phyloP scores from a whole-genome alignment of 2,113 vertebrate species.

The Puffinus mauretanicus region DNA sequence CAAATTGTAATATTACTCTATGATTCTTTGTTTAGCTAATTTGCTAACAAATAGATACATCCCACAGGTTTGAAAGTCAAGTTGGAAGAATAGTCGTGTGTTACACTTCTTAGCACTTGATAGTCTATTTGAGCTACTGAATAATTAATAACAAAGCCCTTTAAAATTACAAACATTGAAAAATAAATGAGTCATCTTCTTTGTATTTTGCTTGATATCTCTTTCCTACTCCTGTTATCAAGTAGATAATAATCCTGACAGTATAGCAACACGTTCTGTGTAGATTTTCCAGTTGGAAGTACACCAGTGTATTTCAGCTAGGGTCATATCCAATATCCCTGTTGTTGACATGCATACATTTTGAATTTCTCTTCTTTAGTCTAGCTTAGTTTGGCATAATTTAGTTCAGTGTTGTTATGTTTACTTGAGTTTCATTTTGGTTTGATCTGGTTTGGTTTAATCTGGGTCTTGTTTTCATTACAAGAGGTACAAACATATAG shows the following conservation, averaged over 20 bases:
- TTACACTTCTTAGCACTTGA: not conserved
- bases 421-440: not conserved
- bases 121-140: not conserved
- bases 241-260: conserved; percentile 3
- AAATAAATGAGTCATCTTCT: not conserved
- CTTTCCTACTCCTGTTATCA: not conserved
- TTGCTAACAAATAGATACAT: not conserved
- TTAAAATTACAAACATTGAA: not conserved
- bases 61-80: not conserved
- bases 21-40: not conserved
- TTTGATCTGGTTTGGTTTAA: not conserved
- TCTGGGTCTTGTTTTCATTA: not conserved
- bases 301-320: not conserved
- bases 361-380: not conserved
- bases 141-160: not conserved
- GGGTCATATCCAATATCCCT: not conserved
- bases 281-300: not conserved
- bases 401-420: not conserved
- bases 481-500: not conserved
- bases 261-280: not conserved
- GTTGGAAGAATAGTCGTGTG: not conserved
- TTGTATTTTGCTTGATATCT: not conserved
- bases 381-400: not conserved
- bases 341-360: not conserved
- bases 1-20: not conserved